These are phyloP conservation scores for Oscheius sp. DNA, from an alignment of 2,888 invertebrate species.

Conservation along the genomic window DNA sequence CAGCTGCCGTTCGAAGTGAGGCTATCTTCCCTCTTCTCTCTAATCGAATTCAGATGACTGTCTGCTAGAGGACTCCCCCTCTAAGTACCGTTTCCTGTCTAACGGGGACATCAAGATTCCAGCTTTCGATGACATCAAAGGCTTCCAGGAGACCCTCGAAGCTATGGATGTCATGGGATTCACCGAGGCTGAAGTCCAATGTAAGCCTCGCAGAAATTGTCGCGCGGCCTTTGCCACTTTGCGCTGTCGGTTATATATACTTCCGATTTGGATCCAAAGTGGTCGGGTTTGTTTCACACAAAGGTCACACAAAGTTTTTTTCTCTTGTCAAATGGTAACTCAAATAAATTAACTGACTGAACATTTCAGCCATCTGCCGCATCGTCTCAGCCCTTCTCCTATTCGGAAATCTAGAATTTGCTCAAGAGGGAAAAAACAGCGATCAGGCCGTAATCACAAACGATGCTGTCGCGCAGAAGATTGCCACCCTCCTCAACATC, in stretches of 20 bases:
- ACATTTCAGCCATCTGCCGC: constrained; percentile 75
- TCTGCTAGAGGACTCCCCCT: constrained; percentile 91
- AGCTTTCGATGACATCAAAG: constrained; percentile 89
- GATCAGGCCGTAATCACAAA: constrained; percentile 98
- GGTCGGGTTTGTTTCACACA: too few species aligned
- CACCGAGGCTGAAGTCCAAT: constrained; percentile 88
- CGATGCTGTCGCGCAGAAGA: constrained; percentile 89
- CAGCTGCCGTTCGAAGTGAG: constrained; percentile 78
- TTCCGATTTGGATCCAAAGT: too few species aligned
- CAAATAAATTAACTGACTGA: too few species aligned
- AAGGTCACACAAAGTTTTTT: too few species aligned
- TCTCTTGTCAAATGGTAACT: too few species aligned
- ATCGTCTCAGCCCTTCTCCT: constrained; percentile 93
- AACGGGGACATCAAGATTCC: constrained; percentile 85
- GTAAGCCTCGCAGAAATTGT: constrained; percentile 54
- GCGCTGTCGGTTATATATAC: too few species aligned
- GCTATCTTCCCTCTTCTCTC: background rate
- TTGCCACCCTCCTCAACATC: constrained; percentile 89
- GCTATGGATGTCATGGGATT: constrained; percentile 99
- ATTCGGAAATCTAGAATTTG: constrained; percentile 98
- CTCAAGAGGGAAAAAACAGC: constrained; percentile 91
- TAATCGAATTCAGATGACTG: constrained; percentile 76
- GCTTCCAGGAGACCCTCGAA: constrained; percentile 91
- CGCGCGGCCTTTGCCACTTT: too few species aligned
- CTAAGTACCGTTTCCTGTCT: constrained; percentile 90